Conservation (phyloP, 2,113 vertebrate genomes). For the Anguilla rostrata region DNA sequence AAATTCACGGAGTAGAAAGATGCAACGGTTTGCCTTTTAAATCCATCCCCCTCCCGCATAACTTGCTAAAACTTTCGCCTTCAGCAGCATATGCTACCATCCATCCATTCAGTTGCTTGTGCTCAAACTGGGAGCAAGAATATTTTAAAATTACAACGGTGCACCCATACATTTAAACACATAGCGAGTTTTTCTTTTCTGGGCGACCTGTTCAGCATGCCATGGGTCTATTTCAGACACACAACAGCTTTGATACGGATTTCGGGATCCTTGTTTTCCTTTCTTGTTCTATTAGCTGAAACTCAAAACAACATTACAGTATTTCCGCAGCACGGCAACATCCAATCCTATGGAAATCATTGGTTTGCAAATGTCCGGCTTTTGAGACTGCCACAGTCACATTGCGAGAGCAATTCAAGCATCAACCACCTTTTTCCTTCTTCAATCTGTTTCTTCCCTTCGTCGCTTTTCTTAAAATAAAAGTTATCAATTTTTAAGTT, state of each 20-base stretch:
- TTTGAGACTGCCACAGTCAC: neutral
- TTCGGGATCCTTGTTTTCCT: neutral
- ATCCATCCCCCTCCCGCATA: conserved; percentile 39
- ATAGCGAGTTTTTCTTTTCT: neutral
- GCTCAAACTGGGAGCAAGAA: neutral
- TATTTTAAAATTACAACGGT: neutral
- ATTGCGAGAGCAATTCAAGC: neutral
- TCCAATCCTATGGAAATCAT: conserved; percentile 19
- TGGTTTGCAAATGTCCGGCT: conserved; percentile 16
- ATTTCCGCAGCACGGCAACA: conserved; percentile 11
- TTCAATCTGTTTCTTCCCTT: neutral
- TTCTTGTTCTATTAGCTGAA: neutral
- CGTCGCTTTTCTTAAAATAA: neutral
- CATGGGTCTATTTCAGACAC: neutral
- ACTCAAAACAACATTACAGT: conserved; percentile 8
- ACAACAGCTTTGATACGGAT: neutral
- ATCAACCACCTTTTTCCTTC: neutral
- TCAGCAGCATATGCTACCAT: conserved; percentile 6
- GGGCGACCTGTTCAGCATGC: neutral
- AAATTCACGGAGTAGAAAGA: conserved; percentile 12
- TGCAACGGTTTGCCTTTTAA: conserved; percentile 25
- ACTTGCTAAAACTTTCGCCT: conserved; percentile 44
- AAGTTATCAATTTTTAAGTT: conserved; percentile 28
- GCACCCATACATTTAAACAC: conserved; percentile 16
- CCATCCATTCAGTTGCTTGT: conserved; percentile 18